phyloP scores from a whole-genome alignment of 2,888 invertebrate species.

The Amiota minor region DNA sequence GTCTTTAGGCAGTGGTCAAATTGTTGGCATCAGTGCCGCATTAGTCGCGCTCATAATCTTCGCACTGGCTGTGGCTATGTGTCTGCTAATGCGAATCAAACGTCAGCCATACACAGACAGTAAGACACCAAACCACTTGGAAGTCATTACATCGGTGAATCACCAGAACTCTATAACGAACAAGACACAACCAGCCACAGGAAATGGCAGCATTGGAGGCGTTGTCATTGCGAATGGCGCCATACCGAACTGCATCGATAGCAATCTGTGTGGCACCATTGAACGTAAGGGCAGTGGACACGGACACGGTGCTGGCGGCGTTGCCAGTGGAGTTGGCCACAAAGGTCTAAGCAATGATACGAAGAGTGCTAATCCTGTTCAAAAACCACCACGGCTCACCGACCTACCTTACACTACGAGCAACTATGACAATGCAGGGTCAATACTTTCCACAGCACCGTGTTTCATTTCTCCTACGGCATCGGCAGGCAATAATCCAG shows the following conservation, averaged over 20 bases:
- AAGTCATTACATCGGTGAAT: conserved; percentile 80
- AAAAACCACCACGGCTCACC: conserved; percentile 81
- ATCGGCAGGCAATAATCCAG: conserved; percentile 86
- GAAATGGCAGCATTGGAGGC: conserved; percentile 74
- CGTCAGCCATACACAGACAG: conserved; percentile 83
- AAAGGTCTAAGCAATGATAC: conserved; percentile 64
- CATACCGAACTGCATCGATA: conserved; percentile 74
- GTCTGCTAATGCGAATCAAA: conserved; percentile 83
- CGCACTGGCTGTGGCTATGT: conserved; percentile 82
- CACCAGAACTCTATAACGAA: conserved; percentile 75
- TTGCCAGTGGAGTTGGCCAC: conserved; percentile 22
- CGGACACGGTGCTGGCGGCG: conserved; percentile 33
- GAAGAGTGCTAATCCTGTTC: conserved; percentile 78
- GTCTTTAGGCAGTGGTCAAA: conserved; percentile 87
- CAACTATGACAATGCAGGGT: conserved; percentile 81
- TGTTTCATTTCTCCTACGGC: conserved; percentile 84
- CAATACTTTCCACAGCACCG: conserved; percentile 78
- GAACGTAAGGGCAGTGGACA: conserved; percentile 59
- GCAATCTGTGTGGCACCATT: conserved; percentile 40
- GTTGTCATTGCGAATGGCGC: conserved; percentile 77
- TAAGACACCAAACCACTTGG: conserved; percentile 84
- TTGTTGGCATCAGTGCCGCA: conserved; percentile 88
- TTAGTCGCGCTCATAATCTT: conserved; percentile 84
- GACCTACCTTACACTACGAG: conserved; percentile 82
- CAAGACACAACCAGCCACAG: conserved; percentile 73